A percentile compares a stretch with the other conserved stretches of the same genome.
phyloP scores from a whole-genome alignment of 2,797 vertebrate genomes.

The Etheostoma perlongum region DNA sequence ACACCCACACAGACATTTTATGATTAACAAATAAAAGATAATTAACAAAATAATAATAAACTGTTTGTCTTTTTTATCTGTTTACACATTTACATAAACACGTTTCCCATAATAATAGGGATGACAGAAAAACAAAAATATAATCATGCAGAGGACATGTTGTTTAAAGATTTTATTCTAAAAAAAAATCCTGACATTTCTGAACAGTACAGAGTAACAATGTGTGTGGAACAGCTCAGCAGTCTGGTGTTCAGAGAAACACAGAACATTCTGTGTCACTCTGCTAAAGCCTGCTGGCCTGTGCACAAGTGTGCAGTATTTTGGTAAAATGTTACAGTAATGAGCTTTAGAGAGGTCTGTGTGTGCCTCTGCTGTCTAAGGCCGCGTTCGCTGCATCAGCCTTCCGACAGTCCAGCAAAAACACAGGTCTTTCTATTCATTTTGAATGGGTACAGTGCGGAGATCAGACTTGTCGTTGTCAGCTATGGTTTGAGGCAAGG shows the following conservation, averaged over 20 bases:
- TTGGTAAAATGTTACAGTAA: not conserved
- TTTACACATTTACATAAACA: conserved; percentile 9
- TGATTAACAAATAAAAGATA: too few species aligned
- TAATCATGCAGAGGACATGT: not conserved
- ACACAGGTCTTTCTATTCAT: too few species aligned
- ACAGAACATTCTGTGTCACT: conserved; percentile 17
- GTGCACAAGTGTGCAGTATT: not conserved
- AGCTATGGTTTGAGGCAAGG: too few species aligned
- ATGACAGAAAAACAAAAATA: not conserved
- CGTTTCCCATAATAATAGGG: not conserved
- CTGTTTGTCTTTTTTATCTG: not conserved
- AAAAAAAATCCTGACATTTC: not conserved
- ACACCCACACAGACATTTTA: too few species aligned
- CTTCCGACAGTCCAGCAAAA: too few species aligned
- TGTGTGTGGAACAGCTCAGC: conserved; percentile 9
- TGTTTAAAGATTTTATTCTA: conserved; percentile 1
- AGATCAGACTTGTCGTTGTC: too few species aligned
- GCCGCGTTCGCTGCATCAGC: too few species aligned
- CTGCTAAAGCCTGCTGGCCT: not conserved
- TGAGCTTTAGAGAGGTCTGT: not conserved
- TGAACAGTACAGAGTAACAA: conserved; percentile 1
- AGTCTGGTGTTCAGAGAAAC: conserved; percentile 1
- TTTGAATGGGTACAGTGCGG: too few species aligned
- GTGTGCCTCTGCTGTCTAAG: not conserved
- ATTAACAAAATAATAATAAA: not conserved